Evolutionary conservation across 37 sponge, comb jelly and placozoan genomes (phyloP).

Genomic region (Geodia barretti): DNA sequence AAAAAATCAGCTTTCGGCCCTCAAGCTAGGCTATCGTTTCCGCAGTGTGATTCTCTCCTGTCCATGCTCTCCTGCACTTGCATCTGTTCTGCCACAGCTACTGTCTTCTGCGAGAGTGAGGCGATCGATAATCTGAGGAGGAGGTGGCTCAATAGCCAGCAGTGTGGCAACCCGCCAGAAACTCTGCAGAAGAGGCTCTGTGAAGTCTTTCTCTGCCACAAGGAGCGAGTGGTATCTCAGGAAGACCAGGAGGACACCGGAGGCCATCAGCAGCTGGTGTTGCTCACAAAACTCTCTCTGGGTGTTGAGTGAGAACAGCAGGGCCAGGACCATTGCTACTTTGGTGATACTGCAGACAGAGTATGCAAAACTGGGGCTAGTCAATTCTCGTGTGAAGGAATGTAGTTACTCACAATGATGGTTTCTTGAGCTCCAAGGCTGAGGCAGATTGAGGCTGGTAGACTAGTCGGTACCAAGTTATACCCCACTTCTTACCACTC

Average conservation of each 20-base stretch:
- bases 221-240: background rate
- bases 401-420: constrained; percentile 51
- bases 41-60: too few relatives aligned
- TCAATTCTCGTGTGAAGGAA: background rate
- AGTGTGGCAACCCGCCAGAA: background rate
- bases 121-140: too few relatives aligned
- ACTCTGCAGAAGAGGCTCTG: background rate
- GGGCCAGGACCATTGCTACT: background rate
- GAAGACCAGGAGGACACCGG: background rate
- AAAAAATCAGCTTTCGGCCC: too few relatives aligned
- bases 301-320: background rate
- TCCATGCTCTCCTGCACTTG: too few relatives aligned
- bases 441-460: constrained; percentile 9
- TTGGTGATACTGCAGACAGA: background rate
- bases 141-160: background rate
- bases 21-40: too few relatives aligned
- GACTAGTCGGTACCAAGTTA: constrained; percentile 28
- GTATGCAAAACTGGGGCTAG: background rate
- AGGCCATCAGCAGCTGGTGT: background rate
- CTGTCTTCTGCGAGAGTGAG: background rate
- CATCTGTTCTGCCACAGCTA: too few relatives aligned
- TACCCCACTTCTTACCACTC: constrained; percentile 62
- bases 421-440: constrained; percentile 23
- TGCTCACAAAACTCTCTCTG: background rate
- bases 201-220: background rate